Evolutionary conservation across 2,888 invertebrate genomes (phyloP), one percentile per base, ranked within the genome.

Genomic region (Gasteruption jaculator): DNA sequence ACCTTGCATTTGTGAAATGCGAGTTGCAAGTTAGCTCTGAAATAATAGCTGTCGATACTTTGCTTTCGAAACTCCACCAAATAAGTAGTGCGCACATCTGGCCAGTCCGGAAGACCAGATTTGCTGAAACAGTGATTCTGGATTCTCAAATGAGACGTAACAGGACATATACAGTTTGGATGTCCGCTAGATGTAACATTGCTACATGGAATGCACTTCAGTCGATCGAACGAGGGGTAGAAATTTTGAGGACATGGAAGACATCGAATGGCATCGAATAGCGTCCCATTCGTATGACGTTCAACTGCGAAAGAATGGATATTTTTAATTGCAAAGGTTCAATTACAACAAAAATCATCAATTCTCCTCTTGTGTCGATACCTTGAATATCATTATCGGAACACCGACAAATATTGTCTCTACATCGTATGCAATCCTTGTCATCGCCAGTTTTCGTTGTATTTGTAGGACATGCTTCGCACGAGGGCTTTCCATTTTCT

Each of bases 1-100:
- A 74, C 76, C 57, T 72, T 67, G 53, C 77, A 77, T 27, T 72
- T 58, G 47, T 71, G 66, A 19, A 65, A 56, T 5, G 73, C 58
- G 14, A 69, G 53, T 39, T 66, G 63, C 19, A 75, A 58, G 50
- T 75, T 61, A 7, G 54, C 62, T 48, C 61, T 62, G n/a, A 75
- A 57, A 39, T 72, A 71, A 35, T 60, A 61, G 45, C 74, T 73
- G 27, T 72, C 66, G 14, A 70, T 47, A 15, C 45, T 57, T 31
- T 57, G 52, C 22, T 47, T 57, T 25, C 61, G 54, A 41, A 65
- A 72, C 38, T 71, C 62, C 3, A 73, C 54, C 16, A 65, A 49
- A 49, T 68, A 73, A 8, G 60, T 61, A 37, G 50, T 56, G 33
- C 56, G 60, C 22, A 65, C 50, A 44, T 71, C 68, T 2, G 67